Conservation (phyloP, 2,888 invertebrate genomes). For the Lepetodrilus schrolli region DNA sequence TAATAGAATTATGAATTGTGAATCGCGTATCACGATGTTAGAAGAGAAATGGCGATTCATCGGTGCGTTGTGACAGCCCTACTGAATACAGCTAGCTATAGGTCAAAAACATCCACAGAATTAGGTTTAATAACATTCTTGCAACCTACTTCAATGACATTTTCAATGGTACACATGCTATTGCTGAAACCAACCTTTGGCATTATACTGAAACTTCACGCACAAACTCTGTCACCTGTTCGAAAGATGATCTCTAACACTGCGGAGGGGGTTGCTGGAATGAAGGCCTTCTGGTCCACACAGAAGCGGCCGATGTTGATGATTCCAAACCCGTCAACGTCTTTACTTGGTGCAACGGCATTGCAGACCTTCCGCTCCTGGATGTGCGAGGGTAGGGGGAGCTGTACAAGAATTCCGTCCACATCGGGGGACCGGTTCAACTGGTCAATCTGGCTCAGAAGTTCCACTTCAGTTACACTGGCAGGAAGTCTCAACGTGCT, state of each 20-base stretch:
- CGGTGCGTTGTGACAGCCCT: too few species aligned
- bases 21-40: too few species aligned
- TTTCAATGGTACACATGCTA: too few species aligned
- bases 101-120: too few species aligned
- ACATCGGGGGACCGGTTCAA: constrained; percentile 83
- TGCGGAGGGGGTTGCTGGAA: constrained; percentile 88
- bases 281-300: constrained; percentile 76
- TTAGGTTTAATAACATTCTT: too few species aligned
- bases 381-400: constrained; percentile 87
- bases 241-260: constrained; percentile 82
- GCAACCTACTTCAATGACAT: too few species aligned
- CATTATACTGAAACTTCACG: too few species aligned
- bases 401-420: constrained; percentile 85
- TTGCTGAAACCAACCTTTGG: too few species aligned
- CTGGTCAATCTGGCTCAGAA: constrained; percentile 78
- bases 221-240: too few species aligned
- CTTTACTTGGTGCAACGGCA: constrained; percentile 86
- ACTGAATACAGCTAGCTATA: too few species aligned
- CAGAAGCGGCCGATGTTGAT: constrained; percentile 84
- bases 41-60: too few species aligned
- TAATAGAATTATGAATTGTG: too few species aligned
- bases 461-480: constrained; percentile 81
- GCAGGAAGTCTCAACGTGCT: constrained; percentile 81
- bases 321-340: constrained; percentile 93
- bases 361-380: constrained; percentile 83